Conservation (phyloP, 2,113 vertebrate species). For the Sylvietta virens region DNA sequence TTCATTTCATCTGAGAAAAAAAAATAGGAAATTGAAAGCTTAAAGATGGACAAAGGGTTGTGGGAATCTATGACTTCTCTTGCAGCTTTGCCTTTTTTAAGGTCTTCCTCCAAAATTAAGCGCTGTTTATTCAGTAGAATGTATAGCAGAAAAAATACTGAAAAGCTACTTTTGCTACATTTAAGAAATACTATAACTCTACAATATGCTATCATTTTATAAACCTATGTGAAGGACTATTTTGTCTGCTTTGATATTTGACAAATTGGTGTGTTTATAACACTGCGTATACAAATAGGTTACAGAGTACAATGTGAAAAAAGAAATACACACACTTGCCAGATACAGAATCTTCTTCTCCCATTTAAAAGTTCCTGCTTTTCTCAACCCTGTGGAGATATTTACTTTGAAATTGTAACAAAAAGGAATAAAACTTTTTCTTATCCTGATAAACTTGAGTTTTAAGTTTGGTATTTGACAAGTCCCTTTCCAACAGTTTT, state of each 20-base stretch:
- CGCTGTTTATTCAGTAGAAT: slow-evolving; percentile 12
- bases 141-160: not conserved
- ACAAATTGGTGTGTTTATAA: not conserved
- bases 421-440: slow-evolving; percentile 9
- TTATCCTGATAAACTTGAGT: not conserved
- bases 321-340: not conserved
- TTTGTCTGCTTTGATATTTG: not conserved
- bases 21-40: not conserved
- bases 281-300: not conserved
- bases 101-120: slow-evolving; percentile 15
- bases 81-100: not conserved
- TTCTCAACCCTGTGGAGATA: not conserved
- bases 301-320: not conserved
- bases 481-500: slow-evolving; percentile 2
- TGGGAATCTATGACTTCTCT: not conserved
- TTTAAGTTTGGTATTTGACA: not conserved
- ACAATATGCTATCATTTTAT: not conserved
- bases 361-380: not conserved
- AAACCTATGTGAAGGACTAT: not conserved
- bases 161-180: not conserved
- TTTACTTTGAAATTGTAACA: slow-evolving; percentile 37
- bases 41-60: slow-evolving; percentile 2
- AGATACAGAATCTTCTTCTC: not conserved
- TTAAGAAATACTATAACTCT: not conserved
- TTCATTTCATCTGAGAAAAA: slow-evolving; percentile 1